Evolutionary conservation across 2,797 vertebrate genomes (phyloP), one percentile per base, ranked within the genome.

Genomic region (Melanotaenia nigrans): DNA sequence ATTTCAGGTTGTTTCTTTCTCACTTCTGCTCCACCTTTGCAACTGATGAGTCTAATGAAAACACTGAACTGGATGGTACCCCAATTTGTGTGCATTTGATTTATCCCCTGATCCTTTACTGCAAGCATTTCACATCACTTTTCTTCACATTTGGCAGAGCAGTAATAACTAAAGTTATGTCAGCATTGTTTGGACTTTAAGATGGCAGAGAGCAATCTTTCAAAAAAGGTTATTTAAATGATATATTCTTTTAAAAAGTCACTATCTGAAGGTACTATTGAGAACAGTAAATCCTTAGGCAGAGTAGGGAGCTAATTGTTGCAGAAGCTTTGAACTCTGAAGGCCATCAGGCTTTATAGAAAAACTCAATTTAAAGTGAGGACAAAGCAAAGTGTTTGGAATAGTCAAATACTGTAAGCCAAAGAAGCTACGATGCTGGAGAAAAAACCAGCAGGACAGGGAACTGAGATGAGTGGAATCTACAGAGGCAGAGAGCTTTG

Each of bases 381-480:
- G 79, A 83, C 82, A 81, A 77, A 78, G 62, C 28, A 55, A 64
- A 61, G 64, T 47, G 42, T 58, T 61, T 28, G 61, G 45, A n/a
- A 77, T 40, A 63, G 65, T 49, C 57, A 60, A 61, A 68, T 42
- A 65, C 38, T 71, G 79, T 10, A 68, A 84, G 70, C 40, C 61
- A 69, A 55, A 81, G 74, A 78, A 54, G 47, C 38, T 47, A 8
- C 76, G 70, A 49, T 35, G 68, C 51, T 16, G 53, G 51, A 16
- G 40, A 75, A 71, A 56, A 54, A 69, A 51, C 73, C 49, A 59
- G 61, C 69, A 57, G 54, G 35, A 71, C 25, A 61, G 47, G 73
- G 73, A 68, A 58, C 51, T 56, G 38, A 84, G 77, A 85, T 59
- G 74, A 84, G 77, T 79, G 70, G 68, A 68, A 74, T 83, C 64